Evolutionary conservation across 1,140 invertebrate species (phyloP), one percentile per base, ranked within the genome.

Genomic region (Bemisia tabaci): DNA sequence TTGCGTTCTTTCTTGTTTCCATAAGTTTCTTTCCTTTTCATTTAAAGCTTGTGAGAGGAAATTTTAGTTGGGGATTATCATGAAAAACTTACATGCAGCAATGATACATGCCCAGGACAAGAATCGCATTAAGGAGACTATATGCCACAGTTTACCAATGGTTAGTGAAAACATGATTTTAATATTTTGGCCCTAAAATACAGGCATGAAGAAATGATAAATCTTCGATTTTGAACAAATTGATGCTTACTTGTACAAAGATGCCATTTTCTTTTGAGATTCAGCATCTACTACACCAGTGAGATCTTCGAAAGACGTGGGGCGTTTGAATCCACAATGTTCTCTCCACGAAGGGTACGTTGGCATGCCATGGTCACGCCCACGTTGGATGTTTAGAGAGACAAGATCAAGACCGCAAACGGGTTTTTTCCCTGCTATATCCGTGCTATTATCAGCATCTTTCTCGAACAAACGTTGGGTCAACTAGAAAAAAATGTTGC

Each of bases 291-390:
- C 78, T 9, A 86, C 77, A 0, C 72, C 74, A 0, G 77, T 75
- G 5, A 98, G 80, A 72, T 96, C 90, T 0, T 84, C 80, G 77
- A 95, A 97, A 21, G 73, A 85, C 17, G 73, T 77, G 0, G 87
- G 86, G 59, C 80, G 78, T 1, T 82, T 80, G 59, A 94, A 77
- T 0, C 85, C 85, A 71, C 92, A 95, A 73, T 86, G 82, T 70
- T 87, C 79, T 24, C 91, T 79, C 83, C 87, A 94, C 12, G 80
- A 79, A 0, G 84, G 82, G 77, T 96, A 97, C 0, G 86, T 76
- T 0, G 91, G 87, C 22, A 95, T 78, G 0, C 93, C 94, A 75
- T 95, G 91, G 79, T 96, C 94, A 25, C 94, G 77, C 0, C 92
- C 94, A 60, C 91, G 82, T 73, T 93, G 90, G 68, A 94, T 89